These are phyloP conservation scores for Berghia stephanieae DNA, from an alignment of 1,140 invertebrate genomes.

Conservation along the genomic window DNA sequence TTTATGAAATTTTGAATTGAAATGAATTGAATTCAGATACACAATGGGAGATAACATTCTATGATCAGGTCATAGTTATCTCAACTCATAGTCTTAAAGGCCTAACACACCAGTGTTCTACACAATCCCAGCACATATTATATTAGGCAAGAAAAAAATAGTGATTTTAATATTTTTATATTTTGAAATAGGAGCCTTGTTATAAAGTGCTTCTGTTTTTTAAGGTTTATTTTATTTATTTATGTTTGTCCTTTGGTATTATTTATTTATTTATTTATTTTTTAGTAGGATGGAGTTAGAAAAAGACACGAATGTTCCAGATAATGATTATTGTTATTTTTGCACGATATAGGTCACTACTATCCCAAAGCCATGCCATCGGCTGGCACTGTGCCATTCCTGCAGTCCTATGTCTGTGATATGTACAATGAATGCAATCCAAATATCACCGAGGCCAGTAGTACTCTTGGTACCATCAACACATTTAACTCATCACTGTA, in stretches of 20 bases:
- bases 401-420: slow-evolving; percentile 70
- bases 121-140: too few species aligned
- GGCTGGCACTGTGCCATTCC: slow-evolving; percentile 71
- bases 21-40: too few species aligned
- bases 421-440: slow-evolving; percentile 72
- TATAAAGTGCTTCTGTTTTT: not conserved
- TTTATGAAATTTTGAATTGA: too few species aligned
- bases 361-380: slow-evolving; percentile 73
- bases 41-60: too few species aligned
- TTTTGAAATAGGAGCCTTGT: too few species aligned
- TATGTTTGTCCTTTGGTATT: not conserved
- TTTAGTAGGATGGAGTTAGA: too few species aligned
- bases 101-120: too few species aligned
- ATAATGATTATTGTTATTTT: slow-evolving; percentile 24
- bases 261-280: not conserved
- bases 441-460: slow-evolving; percentile 47
- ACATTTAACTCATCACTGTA: slow-evolving; percentile 63
- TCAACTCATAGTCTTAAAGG: too few species aligned
- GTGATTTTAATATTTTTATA: too few species aligned
- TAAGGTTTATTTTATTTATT: not conserved
- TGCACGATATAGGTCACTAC: slow-evolving; percentile 73
- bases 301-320: not conserved
- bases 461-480: slow-evolving; percentile 49
- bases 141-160: too few species aligned
- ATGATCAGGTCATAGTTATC: too few species aligned